Percentiles rank a stretch among this genome's conserved stretches.
phyloP scores from a whole-genome alignment of 2,888 invertebrate species.

The Archips crataeganus region DNA sequence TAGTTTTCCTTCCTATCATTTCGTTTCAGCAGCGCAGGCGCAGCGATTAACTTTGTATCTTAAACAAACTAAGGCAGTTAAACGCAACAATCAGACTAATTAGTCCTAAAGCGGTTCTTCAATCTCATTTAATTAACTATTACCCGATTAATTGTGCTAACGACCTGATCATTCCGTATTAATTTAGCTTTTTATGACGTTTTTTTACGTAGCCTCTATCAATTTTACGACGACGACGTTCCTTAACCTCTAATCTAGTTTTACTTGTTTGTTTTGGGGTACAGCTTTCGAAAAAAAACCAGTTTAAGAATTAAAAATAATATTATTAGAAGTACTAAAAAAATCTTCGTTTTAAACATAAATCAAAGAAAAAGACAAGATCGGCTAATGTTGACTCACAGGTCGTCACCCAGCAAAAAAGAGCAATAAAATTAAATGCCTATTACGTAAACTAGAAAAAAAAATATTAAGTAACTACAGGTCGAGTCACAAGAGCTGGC shows the following conservation, averaged over 20 bases:
- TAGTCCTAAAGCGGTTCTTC: slow-evolving; percentile 1
- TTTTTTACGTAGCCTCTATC: slow-evolving; percentile 21
- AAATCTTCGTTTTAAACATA: too few relatives aligned
- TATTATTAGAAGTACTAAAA: too few relatives aligned
- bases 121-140: slow-evolving; percentile 20
- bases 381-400: too few relatives aligned
- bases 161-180: slow-evolving; percentile 30
- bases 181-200: slow-evolving; percentile 28
- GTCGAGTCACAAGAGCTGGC: too few relatives aligned
- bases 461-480: too few relatives aligned
- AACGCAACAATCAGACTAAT: slow-evolving; percentile 7
- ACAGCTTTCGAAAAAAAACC: background rate
- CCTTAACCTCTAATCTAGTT: slow-evolving; percentile 34
- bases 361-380: too few relatives aligned
- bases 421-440: too few relatives aligned
- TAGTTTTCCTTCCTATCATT: background rate
- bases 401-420: too few relatives aligned
- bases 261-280: slow-evolving; percentile 11
- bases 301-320: too few relatives aligned
- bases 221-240: slow-evolving; percentile 27
- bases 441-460: too few relatives aligned
- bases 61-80: background rate
- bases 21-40: background rate
- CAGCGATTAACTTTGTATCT: background rate
- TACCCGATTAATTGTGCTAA: slow-evolving; percentile 27